Conservation (phyloP, 2,113 vertebrate genomes). For the Rhinoderma darwinii region DNA sequence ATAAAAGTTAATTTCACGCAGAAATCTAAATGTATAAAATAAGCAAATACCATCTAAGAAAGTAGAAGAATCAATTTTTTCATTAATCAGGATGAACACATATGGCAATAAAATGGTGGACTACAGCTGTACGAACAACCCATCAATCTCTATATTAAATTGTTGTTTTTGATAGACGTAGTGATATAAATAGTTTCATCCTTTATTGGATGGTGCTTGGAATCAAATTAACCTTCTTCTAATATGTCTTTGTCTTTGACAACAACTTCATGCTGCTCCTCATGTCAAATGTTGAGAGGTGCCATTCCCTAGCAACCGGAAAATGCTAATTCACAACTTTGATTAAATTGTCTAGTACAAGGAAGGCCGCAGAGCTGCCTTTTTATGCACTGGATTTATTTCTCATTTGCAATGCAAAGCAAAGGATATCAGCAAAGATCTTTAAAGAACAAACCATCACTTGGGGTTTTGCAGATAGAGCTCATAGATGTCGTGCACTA, state of each 20-base stretch:
- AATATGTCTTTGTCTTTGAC: constrained; percentile 66
- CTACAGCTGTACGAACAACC: constrained; percentile 2
- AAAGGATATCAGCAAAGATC: constrained; percentile 35
- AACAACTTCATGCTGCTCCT: constrained; percentile 62
- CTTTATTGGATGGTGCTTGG: constrained; percentile 68
- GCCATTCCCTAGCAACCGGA: constrained; percentile 70
- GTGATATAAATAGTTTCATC: constrained; percentile 73
- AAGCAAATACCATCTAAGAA: neutral
- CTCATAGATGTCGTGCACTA: neutral
- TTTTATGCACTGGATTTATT: constrained; percentile 70
- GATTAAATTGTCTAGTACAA: constrained; percentile 72
- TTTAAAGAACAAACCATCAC: neutral
- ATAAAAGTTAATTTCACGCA: neutral
- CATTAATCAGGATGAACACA: neutral
- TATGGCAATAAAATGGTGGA: constrained; percentile 18
- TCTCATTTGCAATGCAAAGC: constrained; percentile 64
- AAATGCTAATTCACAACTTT: constrained; percentile 74
- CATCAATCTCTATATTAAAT: constrained; percentile 51
- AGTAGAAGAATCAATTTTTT: neutral
- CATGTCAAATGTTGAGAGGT: constrained; percentile 67
- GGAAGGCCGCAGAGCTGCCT: constrained; percentile 62
- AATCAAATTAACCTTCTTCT: constrained; percentile 75
- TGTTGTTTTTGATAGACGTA: constrained; percentile 59
- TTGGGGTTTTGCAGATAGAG: constrained; percentile 1
- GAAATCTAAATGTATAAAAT: neutral